Evolutionary conservation across 1,140 invertebrate species (phyloP).

Genomic region (Sitobion miscanthi): DNA sequence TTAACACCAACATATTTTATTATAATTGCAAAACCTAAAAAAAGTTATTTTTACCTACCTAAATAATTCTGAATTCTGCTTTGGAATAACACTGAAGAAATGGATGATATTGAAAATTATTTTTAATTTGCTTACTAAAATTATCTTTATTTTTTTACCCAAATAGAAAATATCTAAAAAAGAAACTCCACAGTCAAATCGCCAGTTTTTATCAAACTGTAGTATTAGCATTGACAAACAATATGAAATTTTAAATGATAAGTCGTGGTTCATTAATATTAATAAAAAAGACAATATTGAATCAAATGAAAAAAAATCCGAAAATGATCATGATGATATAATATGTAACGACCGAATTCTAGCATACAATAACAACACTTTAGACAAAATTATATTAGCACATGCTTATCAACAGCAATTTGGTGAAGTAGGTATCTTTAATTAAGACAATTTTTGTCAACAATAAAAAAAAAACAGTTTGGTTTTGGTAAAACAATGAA

Average conservation of each 20-base stretch:
- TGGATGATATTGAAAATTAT: not conserved
- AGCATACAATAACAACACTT: constrained; percentile 47
- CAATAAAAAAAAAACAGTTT: not conserved
- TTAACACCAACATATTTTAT: not conserved
- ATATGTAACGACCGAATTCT: not conserved
- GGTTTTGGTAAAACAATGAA: not conserved
- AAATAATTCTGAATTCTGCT: not conserved
- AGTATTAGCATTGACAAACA: not conserved
- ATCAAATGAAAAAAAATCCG: not conserved
- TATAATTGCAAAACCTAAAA: not conserved
- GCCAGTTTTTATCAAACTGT: not conserved
- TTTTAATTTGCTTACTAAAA: not conserved
- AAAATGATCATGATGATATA: not conserved
- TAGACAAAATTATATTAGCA: constrained; percentile 42
- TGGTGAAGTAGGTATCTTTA: not conserved
- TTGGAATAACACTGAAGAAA: not conserved
- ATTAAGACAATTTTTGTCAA: not conserved
- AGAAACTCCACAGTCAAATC: not conserved
- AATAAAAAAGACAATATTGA: not conserved
- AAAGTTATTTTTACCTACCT: not conserved
- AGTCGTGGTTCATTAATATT: not conserved
- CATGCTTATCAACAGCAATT: constrained; percentile 46
- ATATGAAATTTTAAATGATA: not conserved
- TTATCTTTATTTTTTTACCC: not conserved
- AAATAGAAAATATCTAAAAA: not conserved